phyloP scores from a whole-genome alignment of 2,113 vertebrate genomes.

The Gopherus evgoodei region DNA sequence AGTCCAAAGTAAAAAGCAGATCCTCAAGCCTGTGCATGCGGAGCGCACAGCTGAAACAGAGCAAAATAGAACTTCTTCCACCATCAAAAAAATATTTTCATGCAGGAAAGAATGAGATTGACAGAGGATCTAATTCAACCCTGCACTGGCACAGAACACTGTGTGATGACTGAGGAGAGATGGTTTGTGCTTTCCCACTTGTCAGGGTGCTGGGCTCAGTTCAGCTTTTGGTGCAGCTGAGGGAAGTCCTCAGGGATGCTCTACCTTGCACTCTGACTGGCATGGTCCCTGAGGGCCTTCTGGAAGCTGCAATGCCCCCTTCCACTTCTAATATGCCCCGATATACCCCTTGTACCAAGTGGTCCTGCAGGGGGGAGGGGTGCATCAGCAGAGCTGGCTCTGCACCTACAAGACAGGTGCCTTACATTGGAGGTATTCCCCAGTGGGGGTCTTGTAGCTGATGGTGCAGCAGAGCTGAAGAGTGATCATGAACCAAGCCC shows the following conservation, averaged over 20 bases:
- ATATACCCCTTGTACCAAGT: neutral
- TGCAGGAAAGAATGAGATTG: neutral
- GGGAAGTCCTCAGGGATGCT: neutral
- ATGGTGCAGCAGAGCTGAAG: neutral
- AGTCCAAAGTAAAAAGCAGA: neutral
- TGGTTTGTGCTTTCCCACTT: neutral
- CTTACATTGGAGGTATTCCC: neutral
- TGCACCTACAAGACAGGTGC: neutral
- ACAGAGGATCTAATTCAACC: neutral
- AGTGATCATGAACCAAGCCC: neutral
- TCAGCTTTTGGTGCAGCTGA: neutral
- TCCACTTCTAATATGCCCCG: neutral
- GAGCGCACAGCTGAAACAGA: neutral
- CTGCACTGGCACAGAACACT: neutral
- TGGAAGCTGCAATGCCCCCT: too few species aligned
- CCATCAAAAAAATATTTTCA: neutral
- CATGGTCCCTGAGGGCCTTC: neutral
- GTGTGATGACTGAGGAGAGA: neutral
- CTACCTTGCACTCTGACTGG: neutral
- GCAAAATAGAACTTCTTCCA: neutral
- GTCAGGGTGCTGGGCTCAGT: neutral
- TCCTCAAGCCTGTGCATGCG: neutral
- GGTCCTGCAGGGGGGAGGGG: neutral
- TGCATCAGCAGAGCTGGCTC: neutral
- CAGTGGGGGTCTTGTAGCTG: neutral